Base-by-base conservation (phyloP, 2,888 invertebrate species). In the Eristalis intricaria region DNA sequence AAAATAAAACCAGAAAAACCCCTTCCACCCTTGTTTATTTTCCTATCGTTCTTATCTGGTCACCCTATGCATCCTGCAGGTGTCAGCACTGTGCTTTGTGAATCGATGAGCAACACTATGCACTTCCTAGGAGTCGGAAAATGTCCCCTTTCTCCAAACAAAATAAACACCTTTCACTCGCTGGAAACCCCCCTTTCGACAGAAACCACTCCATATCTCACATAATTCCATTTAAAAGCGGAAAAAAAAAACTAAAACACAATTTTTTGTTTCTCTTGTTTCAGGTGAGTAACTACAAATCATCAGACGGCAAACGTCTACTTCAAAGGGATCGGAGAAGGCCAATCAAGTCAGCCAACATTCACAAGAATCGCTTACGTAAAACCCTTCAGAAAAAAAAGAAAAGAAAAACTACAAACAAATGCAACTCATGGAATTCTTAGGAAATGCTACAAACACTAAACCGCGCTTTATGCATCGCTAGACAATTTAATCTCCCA, bases 401-500 rank as follows among this genome's bases (percentile, higher is more conserved):
- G 13, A 32, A 43, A n/a, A n/a, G n/a, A 63, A 26, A 64, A 35
- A 22, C 26, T 26, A 10, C 13, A 22, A 35, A 61, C 38, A 61
- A n/a, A 58, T 61, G 11, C 56, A 66, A 29, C 22, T 4, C 19
- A 32, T 40, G 61, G n/a, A 73, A 56, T 73, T 66, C 40, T 73
- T 56, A 68, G 15, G 40, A 70, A 64, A 70, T 38, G 13, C 5
- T 15, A 56, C 22, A 43, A 77, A 40, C 65, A 50, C 15, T 35
- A 38, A 70, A 35, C 63, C 64, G 29, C 63, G 43, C 71, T 79
- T 68, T 76, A 83, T 84, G 84, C 83, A 84, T 87, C 83, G 74
- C 71, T 87, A 43, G 79, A 79, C 79, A 79, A 82, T 79, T 78
- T 82, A 82, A 86, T 87, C 63, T 75, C 66, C 63, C 65, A 78